phyloP scores from a whole-genome alignment of 2,888 invertebrate genomes.

The Suillia variegata region DNA sequence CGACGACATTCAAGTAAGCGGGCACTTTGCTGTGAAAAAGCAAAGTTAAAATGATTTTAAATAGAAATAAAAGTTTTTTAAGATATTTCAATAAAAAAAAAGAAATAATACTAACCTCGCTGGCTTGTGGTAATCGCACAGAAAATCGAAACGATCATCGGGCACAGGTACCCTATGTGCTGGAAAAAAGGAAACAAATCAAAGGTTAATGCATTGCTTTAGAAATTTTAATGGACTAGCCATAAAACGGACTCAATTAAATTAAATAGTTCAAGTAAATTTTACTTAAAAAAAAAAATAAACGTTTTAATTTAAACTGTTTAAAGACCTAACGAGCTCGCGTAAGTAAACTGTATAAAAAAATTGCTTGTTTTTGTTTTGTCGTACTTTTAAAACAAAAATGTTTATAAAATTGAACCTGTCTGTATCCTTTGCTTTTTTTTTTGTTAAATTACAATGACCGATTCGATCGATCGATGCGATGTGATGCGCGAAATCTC shows the following conservation, averaged over 20 bases:
- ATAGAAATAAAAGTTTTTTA: not conserved
- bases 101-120: conserved; percentile 71
- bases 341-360: not conserved
- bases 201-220: conserved; percentile 15
- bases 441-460: too few relatives aligned
- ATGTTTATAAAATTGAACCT: too few relatives aligned
- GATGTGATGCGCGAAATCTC: conserved; percentile 21
- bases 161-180: conserved; percentile 97
- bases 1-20: conserved; percentile 95
- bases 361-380: not conserved
- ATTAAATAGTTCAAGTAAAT: not conserved
- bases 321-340: not conserved
- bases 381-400: too few relatives aligned
- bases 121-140: conserved; percentile 94
- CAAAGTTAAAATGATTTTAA: too few relatives aligned
- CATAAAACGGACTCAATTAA: too few relatives aligned
- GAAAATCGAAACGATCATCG: conserved; percentile 89
- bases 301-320: not conserved
- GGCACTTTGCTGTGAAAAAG: conserved; percentile 94
- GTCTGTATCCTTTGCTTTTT: conserved; percentile 14
- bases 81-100: not conserved
- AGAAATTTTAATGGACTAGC: too few relatives aligned
- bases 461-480: too few relatives aligned
- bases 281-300: too few relatives aligned
- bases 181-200: conserved; percentile 42